phyloP scores from a whole-genome alignment of 92 coral and sea anemone species.

The Zoanthus sociatus region DNA sequence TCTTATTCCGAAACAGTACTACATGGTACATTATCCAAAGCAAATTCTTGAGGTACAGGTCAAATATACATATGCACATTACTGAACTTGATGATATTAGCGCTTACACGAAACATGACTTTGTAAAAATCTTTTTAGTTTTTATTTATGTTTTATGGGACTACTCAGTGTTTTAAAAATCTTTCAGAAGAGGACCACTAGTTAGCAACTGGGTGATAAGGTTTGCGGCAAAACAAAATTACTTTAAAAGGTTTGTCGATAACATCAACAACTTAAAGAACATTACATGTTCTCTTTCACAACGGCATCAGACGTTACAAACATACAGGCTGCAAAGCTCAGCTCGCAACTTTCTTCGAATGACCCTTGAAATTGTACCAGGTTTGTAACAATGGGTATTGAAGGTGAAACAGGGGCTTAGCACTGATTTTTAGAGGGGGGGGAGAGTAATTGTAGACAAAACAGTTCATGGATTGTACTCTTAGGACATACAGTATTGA shows the following conservation, averaged over 20 bases:
- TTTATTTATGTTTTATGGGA: not conserved
- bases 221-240: constrained; percentile 58
- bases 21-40: constrained; percentile 78
- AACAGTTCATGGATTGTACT: no score
- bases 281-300: constrained; percentile 66
- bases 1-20: constrained; percentile 70
- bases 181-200: constrained; percentile 55
- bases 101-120: not conserved
- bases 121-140: not conserved
- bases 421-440: no score
- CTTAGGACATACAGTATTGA: no score
- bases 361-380: constrained; percentile 67
- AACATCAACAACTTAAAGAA: constrained; percentile 74
- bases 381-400: constrained; percentile 46
- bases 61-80: no score
- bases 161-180: not conserved
- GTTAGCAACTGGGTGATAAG: constrained; percentile 68
- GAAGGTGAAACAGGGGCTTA: no score
- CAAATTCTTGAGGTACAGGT: not conserved
- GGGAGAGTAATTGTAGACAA: no score
- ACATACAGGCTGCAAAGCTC: constrained; percentile 64
- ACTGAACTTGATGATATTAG: not conserved
- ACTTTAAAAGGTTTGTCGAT: constrained; percentile 62
- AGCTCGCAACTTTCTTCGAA: constrained; percentile 50
- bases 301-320: constrained; percentile 69